These are phyloP conservation scores for Callinectes sapidus DNA, from an alignment of 2,888 invertebrate species.

Conservation along the genomic window DNA sequence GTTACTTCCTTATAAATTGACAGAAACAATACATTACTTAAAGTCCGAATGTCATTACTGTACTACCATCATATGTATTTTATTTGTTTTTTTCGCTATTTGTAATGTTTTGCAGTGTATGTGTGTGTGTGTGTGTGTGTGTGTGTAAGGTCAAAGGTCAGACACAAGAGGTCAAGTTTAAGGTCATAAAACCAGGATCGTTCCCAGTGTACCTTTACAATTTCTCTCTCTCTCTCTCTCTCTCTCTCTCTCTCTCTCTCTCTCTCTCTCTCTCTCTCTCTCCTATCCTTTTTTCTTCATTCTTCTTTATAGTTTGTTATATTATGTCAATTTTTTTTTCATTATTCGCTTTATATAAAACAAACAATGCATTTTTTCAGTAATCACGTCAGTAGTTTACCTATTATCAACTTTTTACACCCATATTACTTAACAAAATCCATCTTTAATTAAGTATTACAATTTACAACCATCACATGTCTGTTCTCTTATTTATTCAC, in stretches of 20 bases:
- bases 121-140: not conserved
- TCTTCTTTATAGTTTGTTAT: too few species aligned
- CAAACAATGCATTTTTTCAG: not conserved
- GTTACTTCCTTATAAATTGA: not conserved
- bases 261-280: not conserved
- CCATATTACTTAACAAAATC: not conserved
- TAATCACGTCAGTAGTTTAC: too few species aligned
- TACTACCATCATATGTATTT: too few species aligned
- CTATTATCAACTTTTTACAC: too few species aligned
- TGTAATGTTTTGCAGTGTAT: not conserved
- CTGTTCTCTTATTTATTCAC: not conserved
- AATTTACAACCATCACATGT: too few species aligned
- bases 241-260: too few species aligned
- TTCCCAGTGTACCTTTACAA: not conserved
- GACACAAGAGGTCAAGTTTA: not conserved
- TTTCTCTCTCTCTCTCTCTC: too few species aligned
- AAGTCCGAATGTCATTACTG: too few species aligned
- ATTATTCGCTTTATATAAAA: too few species aligned
- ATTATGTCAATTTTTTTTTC: too few species aligned
- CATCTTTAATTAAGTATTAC: not conserved
- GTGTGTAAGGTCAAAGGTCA: not conserved
- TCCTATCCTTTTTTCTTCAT: not conserved
- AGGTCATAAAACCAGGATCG: constrained; percentile 10
- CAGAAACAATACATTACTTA: too few species aligned
- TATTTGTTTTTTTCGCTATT: not conserved